Evolutionary conservation across 2,797 vertebrate genomes (phyloP).

Genomic region (Sebastes cheni): DNA sequence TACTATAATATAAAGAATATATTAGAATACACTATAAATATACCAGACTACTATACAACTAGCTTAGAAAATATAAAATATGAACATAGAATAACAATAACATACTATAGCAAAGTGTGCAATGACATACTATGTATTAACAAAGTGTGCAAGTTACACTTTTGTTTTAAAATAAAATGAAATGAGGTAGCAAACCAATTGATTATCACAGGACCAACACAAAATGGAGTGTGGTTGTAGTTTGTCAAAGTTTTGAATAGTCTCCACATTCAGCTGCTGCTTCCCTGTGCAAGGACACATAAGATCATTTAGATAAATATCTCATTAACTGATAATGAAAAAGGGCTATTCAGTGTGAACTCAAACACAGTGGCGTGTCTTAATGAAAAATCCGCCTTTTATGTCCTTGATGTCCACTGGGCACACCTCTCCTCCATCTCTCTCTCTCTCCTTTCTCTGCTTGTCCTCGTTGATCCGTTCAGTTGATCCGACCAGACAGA

Average conservation of each 20-base stretch:
- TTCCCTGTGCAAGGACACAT: background rate
- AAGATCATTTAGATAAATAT: constrained; percentile 38
- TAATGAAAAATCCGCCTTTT: background rate
- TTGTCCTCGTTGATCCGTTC: constrained; percentile 30
- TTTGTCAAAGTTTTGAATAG: background rate
- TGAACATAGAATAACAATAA: too few relatives aligned
- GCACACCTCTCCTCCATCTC: constrained; percentile 6
- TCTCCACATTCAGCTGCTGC: background rate
- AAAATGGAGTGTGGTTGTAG: too few relatives aligned
- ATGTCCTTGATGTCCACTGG: constrained; percentile 7
- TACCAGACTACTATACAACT: too few relatives aligned
- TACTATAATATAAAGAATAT: too few relatives aligned
- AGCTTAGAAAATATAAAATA: too few relatives aligned
- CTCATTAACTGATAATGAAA: constrained; percentile 47
- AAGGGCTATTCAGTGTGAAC: constrained; percentile 6
- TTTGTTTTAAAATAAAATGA: too few relatives aligned
- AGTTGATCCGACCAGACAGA: constrained; percentile 53
- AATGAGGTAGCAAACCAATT: too few relatives aligned
- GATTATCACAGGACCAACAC: too few relatives aligned
- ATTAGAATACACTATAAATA: too few relatives aligned
- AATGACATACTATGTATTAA: too few relatives aligned
- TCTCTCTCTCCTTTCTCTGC: background rate
- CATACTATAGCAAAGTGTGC: too few relatives aligned
- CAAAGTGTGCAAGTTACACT: too few relatives aligned
- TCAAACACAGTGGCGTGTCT: background rate